Conservation (phyloP, 1,140 invertebrate species). For the Aphelinus certus region DNA sequence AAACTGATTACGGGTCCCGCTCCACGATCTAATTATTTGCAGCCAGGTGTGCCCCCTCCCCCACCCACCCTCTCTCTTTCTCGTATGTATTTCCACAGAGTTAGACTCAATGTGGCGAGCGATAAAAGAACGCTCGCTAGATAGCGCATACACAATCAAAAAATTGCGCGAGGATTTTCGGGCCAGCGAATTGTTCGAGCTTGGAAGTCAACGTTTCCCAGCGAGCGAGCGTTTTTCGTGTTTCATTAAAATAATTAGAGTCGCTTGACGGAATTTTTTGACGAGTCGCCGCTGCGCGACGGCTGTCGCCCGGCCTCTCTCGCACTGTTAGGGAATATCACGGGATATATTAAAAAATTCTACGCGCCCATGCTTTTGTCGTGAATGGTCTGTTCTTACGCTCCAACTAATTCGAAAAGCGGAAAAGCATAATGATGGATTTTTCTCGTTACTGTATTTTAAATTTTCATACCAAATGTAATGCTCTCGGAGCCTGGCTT, state of each 20-base stretch:
- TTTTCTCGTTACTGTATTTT: too few species aligned
- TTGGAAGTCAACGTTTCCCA: neutral
- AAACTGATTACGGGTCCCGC: slow-evolving; percentile 47
- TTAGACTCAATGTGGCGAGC: too few species aligned
- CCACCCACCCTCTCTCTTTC: too few species aligned
- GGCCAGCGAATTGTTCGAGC: neutral
- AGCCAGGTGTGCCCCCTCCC: neutral
- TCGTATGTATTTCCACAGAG: too few species aligned
- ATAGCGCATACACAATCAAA: slow-evolving; percentile 11
- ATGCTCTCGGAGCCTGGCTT: too few species aligned
- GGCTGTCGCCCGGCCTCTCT: neutral
- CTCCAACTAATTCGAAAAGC: too few species aligned
- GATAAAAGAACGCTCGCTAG: neutral
- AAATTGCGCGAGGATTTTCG: slow-evolving; percentile 12
- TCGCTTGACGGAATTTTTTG: slow-evolving; percentile 2
- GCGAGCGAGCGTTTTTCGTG: neutral
- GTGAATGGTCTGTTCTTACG: too few species aligned
- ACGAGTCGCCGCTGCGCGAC: neutral
- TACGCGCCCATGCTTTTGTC: neutral
- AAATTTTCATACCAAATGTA: too few species aligned
- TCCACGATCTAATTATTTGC: slow-evolving; percentile 49
- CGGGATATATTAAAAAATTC: neutral
- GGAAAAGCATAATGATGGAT: too few species aligned
- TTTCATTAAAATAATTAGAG: slow-evolving; percentile 31
- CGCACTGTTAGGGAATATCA: neutral